phyloP scores from a whole-genome alignment of 2,797 vertebrate species.

The Eospalax fontanierii region DNA sequence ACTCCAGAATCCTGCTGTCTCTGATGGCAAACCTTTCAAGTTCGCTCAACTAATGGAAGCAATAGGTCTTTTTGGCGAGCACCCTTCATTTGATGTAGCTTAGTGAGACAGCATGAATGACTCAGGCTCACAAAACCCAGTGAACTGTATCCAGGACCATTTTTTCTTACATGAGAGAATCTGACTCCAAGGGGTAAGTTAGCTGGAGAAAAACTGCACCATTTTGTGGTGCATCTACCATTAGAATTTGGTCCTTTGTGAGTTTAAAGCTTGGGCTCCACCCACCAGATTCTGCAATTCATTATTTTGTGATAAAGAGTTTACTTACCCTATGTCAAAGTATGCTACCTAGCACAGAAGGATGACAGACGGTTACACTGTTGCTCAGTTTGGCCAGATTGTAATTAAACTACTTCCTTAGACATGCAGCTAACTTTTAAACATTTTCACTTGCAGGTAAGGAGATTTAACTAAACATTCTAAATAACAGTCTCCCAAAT shows the following conservation, averaged over 20 bases:
- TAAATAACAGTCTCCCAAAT: background rate
- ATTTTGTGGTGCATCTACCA: background rate
- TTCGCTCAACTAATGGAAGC: background rate
- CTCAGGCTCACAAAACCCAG: no score
- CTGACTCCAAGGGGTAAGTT: background rate
- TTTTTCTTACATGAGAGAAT: background rate
- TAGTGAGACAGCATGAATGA: background rate
- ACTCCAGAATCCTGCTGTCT: background rate
- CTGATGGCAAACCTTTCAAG: background rate
- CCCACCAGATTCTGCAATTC: background rate
- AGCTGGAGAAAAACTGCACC: background rate
- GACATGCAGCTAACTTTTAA: slow-evolving; percentile 15
- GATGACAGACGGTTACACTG: background rate
- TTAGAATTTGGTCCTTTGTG: background rate
- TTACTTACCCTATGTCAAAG: slow-evolving; percentile 4
- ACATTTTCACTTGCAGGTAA: slow-evolving; percentile 3
- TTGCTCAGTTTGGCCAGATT: background rate
- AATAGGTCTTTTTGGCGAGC: background rate
- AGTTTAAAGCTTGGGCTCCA: background rate
- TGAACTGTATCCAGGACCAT: background rate
- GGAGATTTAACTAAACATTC: slow-evolving; percentile 31
- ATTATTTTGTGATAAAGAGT: background rate
- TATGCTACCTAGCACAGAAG: background rate
- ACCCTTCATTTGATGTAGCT: background rate
- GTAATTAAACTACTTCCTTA: slow-evolving; percentile 3